phyloP scores from a whole-genome alignment of 2,888 invertebrate species.

The Phlogophora meticulosa region DNA sequence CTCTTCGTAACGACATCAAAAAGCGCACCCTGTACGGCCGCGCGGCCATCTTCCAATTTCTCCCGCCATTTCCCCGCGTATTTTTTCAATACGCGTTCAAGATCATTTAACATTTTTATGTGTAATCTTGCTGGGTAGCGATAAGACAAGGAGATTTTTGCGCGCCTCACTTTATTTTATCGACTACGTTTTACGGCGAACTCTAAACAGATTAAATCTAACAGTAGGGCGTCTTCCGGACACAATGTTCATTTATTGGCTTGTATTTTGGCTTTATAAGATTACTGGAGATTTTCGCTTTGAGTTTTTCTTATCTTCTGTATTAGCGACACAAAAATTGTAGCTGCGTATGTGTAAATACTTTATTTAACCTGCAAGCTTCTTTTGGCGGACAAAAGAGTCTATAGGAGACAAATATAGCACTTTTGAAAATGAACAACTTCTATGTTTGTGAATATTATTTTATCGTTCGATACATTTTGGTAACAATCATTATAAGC shows the following conservation, averaged over 20 bases:
- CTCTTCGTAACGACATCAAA: conserved; percentile 8
- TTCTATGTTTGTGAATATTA: too few relatives aligned
- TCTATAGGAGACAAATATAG: too few relatives aligned
- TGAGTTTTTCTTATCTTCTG: conserved; percentile 48
- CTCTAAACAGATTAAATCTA: conserved; percentile 90
- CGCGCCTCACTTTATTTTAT: conserved; percentile 89
- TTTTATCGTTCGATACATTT: too few relatives aligned
- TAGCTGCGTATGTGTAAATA: conserved; percentile 24
- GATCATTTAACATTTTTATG: conserved; percentile 91
- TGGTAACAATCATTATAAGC: too few relatives aligned
- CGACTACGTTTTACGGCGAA: conserved; percentile 86
- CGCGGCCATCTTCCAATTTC: conserved; percentile 75
- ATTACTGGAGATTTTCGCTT: conserved; percentile 61
- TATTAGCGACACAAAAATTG: conserved; percentile 37
- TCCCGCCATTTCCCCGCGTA: conserved; percentile 82
- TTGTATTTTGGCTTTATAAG: conserved; percentile 80
- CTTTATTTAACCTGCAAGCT: neutral
- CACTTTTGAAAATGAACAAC: too few relatives aligned
- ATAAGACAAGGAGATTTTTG: conserved; percentile 88
- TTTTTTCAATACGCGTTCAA: conserved; percentile 90
- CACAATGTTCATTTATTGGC: conserved; percentile 80
- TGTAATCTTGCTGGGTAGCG: conserved; percentile 89
- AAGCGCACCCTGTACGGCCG: conserved; percentile 64
- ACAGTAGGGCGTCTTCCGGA: conserved; percentile 79
- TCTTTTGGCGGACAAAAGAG: too few relatives aligned